Evolutionary conservation across 2,797 vertebrate species (phyloP).

Genomic region (Phataginus tetradactyla): DNA sequence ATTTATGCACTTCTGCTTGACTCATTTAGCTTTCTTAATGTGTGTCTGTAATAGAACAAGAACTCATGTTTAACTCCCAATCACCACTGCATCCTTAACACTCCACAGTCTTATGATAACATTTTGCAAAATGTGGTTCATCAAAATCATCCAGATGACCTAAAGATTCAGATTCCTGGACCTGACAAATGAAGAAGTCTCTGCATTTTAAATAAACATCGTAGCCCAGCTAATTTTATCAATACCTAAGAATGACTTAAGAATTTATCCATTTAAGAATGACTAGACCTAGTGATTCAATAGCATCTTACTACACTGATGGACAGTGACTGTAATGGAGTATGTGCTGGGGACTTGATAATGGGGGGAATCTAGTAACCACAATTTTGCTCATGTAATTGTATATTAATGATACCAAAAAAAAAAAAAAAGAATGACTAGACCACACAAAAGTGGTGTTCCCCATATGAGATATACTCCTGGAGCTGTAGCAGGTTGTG

Average conservation of each 20-base stretch:
- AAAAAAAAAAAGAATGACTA: not conserved
- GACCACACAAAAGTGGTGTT: conserved; percentile 2
- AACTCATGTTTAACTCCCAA: conserved; percentile 39
- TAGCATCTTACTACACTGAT: too few species aligned
- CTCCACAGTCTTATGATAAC: not conserved
- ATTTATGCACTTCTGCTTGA: not conserved
- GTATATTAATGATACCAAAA: too few species aligned
- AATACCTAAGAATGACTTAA: not conserved
- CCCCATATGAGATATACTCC: not conserved
- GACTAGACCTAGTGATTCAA: not conserved
- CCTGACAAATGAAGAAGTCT: not conserved
- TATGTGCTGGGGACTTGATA: too few species aligned
- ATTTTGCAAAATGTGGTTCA: conserved; percentile 50
- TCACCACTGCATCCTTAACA: not conserved
- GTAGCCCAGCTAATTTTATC: conserved; percentile 13
- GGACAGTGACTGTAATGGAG: too few species aligned
- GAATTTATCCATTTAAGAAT: not conserved
- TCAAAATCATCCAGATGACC: conserved; percentile 18
- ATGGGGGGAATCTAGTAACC: too few species aligned
- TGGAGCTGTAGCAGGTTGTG: not conserved
- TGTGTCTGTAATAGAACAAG: not conserved
- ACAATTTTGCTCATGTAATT: too few species aligned
- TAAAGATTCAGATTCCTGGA: conserved; percentile 54
- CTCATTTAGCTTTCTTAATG: conserved; percentile 29
- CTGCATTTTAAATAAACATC: conserved; percentile 51